Evolutionary conservation across 2,797 vertebrate species (phyloP), one percentile per base, ranked within the genome.

Genomic region (Apogon hyalosoma): DNA sequence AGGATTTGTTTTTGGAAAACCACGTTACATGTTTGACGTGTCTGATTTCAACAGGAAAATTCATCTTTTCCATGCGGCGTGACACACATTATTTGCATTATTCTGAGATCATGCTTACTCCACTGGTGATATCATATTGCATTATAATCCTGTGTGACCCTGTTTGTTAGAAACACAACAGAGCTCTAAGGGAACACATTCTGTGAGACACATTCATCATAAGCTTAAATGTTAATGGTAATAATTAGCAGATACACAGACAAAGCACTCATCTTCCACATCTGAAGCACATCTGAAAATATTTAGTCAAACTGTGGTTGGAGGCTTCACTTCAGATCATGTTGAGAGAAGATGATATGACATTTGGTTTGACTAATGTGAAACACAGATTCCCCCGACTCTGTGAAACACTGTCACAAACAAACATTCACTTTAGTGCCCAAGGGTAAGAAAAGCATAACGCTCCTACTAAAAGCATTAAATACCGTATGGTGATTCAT

Each of bases 41-140:
- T 1, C 7, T 8, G 6, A 33, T 7, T 28, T 33, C 2, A 78
- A 80, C 66, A 47, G 19, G 38, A 39, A 63, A 75, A 62, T 73
- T 19, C 51, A 33, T 50, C 75, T 33, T 43, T 41, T 67, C 61
- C 7, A 7, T 42, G 52, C 75, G 78, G 69, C 52, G 58, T 62
- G 31, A 76, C 31, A 48, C 0, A n/a, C 60, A 61, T 33, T 33
- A 33, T 33, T 33, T 33, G 56, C 54, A 31, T 63, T 50, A 55
- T 24, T 33, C 31, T 33, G 31, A 33, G 31, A 33, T 33, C 7
- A 33, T 7, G 2, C 7, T 6, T 33, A 33, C 31, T 33, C 31
- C 7, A 8, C 7, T 33, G 6, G 31, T 33, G 7, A 33, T 33
- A 33, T 33, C 7, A 33, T 33, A 33, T 33, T 33, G 31, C 13